Conservation (phyloP, 2,113 vertebrate genomes). For the Gambusia affinis region DNA sequence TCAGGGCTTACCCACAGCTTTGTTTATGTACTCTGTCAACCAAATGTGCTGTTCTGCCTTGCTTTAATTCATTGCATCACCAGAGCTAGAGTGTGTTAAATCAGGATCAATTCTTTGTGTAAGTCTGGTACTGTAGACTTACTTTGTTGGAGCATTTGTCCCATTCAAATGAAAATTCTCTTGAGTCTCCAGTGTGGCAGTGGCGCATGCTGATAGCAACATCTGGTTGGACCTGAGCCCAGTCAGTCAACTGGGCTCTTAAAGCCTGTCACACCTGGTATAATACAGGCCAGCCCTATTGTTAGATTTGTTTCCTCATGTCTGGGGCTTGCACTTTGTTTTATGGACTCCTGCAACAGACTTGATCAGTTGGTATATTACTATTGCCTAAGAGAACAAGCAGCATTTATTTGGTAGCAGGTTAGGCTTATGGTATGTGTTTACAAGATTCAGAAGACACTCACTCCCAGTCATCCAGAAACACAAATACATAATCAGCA, state of each 20-base stretch:
- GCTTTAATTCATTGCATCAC: slow-evolving; percentile 32
- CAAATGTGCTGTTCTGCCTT: slow-evolving; percentile 20
- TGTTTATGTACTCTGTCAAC: slow-evolving; percentile 27
- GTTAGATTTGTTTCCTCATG: slow-evolving; percentile 46
- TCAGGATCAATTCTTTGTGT: slow-evolving; percentile 16
- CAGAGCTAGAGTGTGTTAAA: slow-evolving; percentile 24
- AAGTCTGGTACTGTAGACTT: not conserved
- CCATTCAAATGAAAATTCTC: not conserved
- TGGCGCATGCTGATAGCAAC: slow-evolving; percentile 48
- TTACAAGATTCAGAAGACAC: slow-evolving; percentile 29
- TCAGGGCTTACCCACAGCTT: slow-evolving; percentile 41
- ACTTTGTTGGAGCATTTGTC: not conserved
- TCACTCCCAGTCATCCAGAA: slow-evolving; percentile 28
- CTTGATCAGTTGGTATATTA: slow-evolving; percentile 15
- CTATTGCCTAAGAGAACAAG: not conserved
- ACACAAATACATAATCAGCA: slow-evolving; percentile 19
- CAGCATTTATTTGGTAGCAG: slow-evolving; percentile 24
- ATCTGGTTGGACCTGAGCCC: slow-evolving; percentile 64
- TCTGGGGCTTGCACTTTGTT: slow-evolving; percentile 48
- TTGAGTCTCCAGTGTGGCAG: slow-evolving; percentile 23
- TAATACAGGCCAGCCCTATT: slow-evolving; percentile 27
- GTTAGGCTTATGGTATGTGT: slow-evolving; percentile 42
- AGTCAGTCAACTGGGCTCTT: slow-evolving; percentile 35
- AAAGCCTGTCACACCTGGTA: slow-evolving; percentile 64
- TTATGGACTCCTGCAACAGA: slow-evolving; percentile 63